phyloP scores from a whole-genome alignment of 92 coral and sea anemone species.

The Siderastrea radians region DNA sequence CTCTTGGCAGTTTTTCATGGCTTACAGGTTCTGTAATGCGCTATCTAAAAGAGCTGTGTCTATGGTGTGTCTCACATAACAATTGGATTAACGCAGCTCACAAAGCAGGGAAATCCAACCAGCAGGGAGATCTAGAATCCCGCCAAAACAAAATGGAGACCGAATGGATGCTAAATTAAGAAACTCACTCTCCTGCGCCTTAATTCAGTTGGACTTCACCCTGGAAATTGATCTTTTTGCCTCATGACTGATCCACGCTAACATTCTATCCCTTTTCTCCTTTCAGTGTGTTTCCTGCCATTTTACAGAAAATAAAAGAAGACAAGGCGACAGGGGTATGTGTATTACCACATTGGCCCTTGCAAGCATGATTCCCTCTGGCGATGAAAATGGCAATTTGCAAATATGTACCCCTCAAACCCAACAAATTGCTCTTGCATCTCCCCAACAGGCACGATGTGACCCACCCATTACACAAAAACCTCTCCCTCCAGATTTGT shows the following conservation, averaged over 20 bases:
- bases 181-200: not conserved
- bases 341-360: slow-evolving; percentile 42
- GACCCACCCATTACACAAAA: too few species aligned
- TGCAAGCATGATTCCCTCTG: slow-evolving; percentile 33
- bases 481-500: slow-evolving; percentile 19
- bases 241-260: slow-evolving; percentile 8
- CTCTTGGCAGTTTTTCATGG: slow-evolving; percentile 6
- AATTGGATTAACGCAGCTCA: slow-evolving; percentile 68
- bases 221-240: slow-evolving; percentile 14
- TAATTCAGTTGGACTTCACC: not conserved
- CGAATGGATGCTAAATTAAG: slow-evolving; percentile 15
- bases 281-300: slow-evolving; percentile 34
- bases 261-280: slow-evolving; percentile 39
- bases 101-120: slow-evolving; percentile 49
- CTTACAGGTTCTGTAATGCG: not conserved
- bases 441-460: too few species aligned
- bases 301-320: slow-evolving; percentile 28
- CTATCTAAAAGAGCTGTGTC: slow-evolving; percentile 51
- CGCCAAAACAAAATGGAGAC: slow-evolving; percentile 31
- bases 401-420: slow-evolving; percentile 1
- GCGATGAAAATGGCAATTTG: slow-evolving; percentile 19
- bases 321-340: slow-evolving; percentile 22
- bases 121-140: slow-evolving; percentile 38
- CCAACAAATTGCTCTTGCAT: too few species aligned
- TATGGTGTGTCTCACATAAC: slow-evolving; percentile 57